Evolutionary conservation across 2,113 vertebrate species (phyloP), one percentile per base, ranked within the genome.

Genomic region (Chionis minor): DNA sequence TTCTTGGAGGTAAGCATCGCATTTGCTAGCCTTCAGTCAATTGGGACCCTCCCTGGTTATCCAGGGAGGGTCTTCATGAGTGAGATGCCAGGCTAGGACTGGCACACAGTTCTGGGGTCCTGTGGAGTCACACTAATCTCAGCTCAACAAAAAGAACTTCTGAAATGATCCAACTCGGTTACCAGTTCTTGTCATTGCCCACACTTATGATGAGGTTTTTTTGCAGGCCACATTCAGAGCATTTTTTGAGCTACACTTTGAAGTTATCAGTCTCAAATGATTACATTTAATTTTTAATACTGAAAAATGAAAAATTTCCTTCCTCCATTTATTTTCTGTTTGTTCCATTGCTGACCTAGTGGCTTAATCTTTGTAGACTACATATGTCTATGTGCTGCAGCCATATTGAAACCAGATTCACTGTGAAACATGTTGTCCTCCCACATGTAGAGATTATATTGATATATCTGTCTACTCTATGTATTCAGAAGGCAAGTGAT

Each of bases 191-290:
- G 32, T 49, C 38, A 26, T n/a, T 72, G 14, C 18, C 19, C 20
- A 6, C 1, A 2, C 19, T 82, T 24, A 18, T 0, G 0, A 9
- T 3, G 0, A 54, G 44, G 14, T 49, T 66, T 4, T 70, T 38
- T 38, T 56, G 6, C 19, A 70, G 23, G 35, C 45, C 32, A 32
- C 12, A 12, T 61, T 55, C 14, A 21, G 8, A 32, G n/a, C 0
- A 1, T 16, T 83, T 94, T 94, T 77, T 81, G 49, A 73, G 17
- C 19, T 26, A 38, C 4, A 1, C 12, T 84, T 85, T 14, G 23
- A 52, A 12, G 40, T 81, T 71, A 38, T 44, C 12, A 28, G 17
- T 81, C 20, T 77, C 14, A 59, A 73, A 71, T 62, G 3, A 78
- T 55, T 44, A 40, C 4, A 9, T 8, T 47, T 56, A 15, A 26